Base-by-base conservation (phyloP, 2,888 invertebrate genomes). In the Orthosia gothica region DNA sequence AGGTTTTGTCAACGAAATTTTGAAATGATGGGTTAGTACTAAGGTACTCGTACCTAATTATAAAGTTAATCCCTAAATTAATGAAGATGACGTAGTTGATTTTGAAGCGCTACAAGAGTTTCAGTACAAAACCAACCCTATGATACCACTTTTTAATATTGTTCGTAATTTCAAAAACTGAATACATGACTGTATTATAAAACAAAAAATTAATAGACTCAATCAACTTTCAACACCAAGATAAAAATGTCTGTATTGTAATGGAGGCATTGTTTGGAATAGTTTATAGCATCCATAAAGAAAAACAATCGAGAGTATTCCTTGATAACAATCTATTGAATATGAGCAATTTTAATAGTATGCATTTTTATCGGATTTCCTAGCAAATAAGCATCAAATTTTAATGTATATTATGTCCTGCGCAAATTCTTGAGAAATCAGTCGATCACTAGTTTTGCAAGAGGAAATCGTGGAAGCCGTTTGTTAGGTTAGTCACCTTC, bases 401-500 rank as follows among this genome's bases (percentile, higher is more conserved):
- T 40, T 26, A 16, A 16, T 49, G 11, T 23, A 55, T 55, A 40
- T 40, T 13, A 49, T n/a, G 26, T 45, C 4, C 5, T 50, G 49
- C 52, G 20, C n/a, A 18, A 58, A 59, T 59, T 59, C n/a, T 40
- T 70, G 12, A 47, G 23, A 49, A 61, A 71, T 49, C 49, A 40
- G 7, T 54, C 18, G 16, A 13, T 71, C 16, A 16, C 65, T 80
- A 18, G 15, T 75, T 63, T 59, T 47, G 13, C 12, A 52, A 76
- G 20, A 57, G 65, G 54, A 49, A 45, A 71, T 59, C 3, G 58
- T 52, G 50, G 40, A 45, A 23, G 54, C 13, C 55, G 32, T 64
- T 61, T 66, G 18, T 58, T 66, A 50, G 58, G 40, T 26, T 57
- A 54, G 59, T 20, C 50, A 76, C 85, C 82, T 84, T 84, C 83